phyloP scores from a whole-genome alignment of 2,113 vertebrate species.

The Prunella fulvescens region DNA sequence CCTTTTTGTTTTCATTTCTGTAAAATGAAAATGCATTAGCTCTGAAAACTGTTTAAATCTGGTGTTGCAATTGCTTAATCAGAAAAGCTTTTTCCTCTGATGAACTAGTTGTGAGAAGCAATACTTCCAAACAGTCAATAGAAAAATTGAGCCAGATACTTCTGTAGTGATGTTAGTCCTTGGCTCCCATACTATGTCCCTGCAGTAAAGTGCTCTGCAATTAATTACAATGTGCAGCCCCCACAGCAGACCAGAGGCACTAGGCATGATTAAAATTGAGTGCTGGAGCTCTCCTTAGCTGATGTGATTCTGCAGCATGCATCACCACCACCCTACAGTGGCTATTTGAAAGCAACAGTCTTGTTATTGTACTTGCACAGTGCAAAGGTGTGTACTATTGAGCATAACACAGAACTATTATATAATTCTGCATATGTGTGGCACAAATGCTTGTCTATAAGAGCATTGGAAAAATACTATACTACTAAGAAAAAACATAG shows the following conservation, averaged over 20 bases:
- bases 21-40: background rate
- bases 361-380: background rate
- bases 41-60: conserved; percentile 15
- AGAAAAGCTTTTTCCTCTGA: conserved; percentile 35
- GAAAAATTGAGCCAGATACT: conserved; percentile 13
- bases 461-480: background rate
- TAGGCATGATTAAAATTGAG: background rate
- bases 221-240: background rate
- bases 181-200: background rate
- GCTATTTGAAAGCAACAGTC: background rate
- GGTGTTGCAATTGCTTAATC: background rate
- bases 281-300: background rate
- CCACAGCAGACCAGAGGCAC: background rate
- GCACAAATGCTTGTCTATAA: background rate
- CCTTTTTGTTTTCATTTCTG: background rate
- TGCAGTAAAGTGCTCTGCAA: background rate
- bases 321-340: background rate
- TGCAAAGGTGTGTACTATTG: background rate
- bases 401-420: background rate
- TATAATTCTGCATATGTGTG: background rate
- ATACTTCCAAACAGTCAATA: background rate
- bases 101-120: conserved; percentile 9
- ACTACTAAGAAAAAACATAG: background rate
- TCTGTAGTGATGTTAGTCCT: background rate
- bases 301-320: background rate